A percentile compares a stretch with the other conserved stretches of the same genome.
Evolutionary conservation across 1,140 invertebrate species (phyloP).

Genomic region (Paralvinella palmiformis): DNA sequence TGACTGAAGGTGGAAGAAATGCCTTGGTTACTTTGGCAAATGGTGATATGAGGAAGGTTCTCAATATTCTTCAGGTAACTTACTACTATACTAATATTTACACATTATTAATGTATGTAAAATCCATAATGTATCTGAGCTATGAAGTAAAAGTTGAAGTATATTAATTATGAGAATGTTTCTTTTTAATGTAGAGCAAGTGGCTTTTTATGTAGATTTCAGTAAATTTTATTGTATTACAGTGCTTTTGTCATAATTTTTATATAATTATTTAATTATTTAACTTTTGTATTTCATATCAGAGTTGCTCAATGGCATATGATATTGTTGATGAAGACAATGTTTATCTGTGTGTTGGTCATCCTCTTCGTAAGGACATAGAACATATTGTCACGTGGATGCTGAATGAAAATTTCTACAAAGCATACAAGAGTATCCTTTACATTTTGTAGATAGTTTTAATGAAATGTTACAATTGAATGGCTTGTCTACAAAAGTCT

Average conservation of each 20-base stretch:
- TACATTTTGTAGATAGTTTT: neutral
- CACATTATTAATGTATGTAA: too few relatives aligned
- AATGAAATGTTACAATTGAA: neutral
- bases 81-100: too few relatives aligned
- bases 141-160: too few relatives aligned
- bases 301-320: slow-evolving; percentile 85
- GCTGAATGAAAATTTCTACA: slow-evolving; percentile 75
- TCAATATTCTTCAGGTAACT: slow-evolving; percentile 78
- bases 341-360: slow-evolving; percentile 94
- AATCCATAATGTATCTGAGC: too few relatives aligned
- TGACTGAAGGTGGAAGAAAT: slow-evolving; percentile 84
- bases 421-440: slow-evolving; percentile 72
- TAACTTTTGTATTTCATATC: too few relatives aligned
- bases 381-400: slow-evolving; percentile 82
- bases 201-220: too few relatives aligned
- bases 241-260: too few relatives aligned
- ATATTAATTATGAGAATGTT: too few relatives aligned
- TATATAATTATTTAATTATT: too few relatives aligned
- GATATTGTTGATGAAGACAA: slow-evolving; percentile 80
- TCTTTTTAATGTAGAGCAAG: too few relatives aligned
- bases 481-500: neutral
- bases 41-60: slow-evolving; percentile 97
- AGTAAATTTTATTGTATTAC: too few relatives aligned
- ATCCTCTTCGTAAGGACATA: slow-evolving; percentile 85
- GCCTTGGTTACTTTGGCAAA: slow-evolving; percentile 82